These are phyloP conservation scores for Oreochromis aureus DNA, from an alignment of 2,113 vertebrate species.

Conservation along the genomic window DNA sequence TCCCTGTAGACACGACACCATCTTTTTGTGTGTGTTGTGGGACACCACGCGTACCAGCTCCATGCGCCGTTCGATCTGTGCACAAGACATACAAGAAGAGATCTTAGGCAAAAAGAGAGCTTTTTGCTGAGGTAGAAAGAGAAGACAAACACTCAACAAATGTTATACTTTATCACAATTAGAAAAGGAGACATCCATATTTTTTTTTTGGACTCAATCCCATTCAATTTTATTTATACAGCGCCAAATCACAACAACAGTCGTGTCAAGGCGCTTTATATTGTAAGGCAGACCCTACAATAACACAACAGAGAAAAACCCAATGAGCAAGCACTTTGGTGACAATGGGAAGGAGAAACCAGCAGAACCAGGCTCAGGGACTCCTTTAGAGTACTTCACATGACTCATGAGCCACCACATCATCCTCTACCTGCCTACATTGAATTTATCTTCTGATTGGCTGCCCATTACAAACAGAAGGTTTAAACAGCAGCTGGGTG, in stretches of 20 bases:
- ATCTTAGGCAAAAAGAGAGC: neutral
- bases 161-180: neutral
- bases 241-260: neutral
- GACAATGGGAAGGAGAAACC: neutral
- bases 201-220: neutral
- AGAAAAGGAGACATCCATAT: neutral
- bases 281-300: neutral
- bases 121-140: neutral
- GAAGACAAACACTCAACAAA: neutral
- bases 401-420: fast-evolving
- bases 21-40: constrained; percentile 90
- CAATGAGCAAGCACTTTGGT: neutral
- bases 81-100: neutral
- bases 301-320: neutral
- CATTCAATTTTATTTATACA: neutral
- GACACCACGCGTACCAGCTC: constrained; percentile 88
- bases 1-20: constrained; percentile 87
- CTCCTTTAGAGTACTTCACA: neutral
- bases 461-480: neutral
- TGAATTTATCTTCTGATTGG: neutral
- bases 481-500: neutral
- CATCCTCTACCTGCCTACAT: neutral
- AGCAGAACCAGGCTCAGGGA: neutral
- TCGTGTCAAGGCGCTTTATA: neutral
- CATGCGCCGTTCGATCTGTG: constrained; percentile 90